Evolutionary conservation across 2,888 invertebrate species (phyloP).

Genomic region (Drosophila peninsularis): DNA sequence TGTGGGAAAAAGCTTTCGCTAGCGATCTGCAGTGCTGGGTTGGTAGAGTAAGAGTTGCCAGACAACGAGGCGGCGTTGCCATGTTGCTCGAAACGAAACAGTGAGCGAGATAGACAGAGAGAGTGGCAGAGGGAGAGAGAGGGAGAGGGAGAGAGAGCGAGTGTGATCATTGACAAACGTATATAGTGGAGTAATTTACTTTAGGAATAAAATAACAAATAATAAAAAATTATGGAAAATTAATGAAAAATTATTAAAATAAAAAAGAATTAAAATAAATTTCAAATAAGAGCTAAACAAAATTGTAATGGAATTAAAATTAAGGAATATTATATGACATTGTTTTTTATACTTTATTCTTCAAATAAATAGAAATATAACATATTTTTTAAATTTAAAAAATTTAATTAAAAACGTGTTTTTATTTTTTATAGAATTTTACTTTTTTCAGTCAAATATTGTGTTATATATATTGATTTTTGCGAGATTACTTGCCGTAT

Average conservation of each 20-base stretch:
- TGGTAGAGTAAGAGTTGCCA: constrained; percentile 27
- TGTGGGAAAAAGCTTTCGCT: constrained; percentile 29
- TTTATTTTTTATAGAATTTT: too few relatives aligned
- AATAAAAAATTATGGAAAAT: background rate
- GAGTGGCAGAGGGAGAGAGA: background rate
- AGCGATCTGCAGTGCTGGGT: constrained; percentile 25
- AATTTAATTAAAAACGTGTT: too few relatives aligned
- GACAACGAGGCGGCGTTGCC: background rate
- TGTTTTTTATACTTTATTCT: too few relatives aligned
- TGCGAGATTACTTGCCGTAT: too few relatives aligned
- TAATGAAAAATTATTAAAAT: background rate
- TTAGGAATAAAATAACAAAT: background rate
- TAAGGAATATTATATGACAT: too few relatives aligned
- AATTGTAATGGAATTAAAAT: too few relatives aligned
- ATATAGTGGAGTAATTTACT: background rate
- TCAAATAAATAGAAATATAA: too few relatives aligned
- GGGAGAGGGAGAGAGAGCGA: background rate
- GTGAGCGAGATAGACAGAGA: background rate
- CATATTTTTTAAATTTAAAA: too few relatives aligned
- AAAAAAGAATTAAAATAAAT: background rate
- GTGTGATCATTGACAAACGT: background rate
- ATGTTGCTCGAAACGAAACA: background rate
- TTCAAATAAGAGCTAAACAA: too few relatives aligned
- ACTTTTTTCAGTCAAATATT: too few relatives aligned
- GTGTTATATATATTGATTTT: too few relatives aligned